Base-by-base conservation (phyloP, 2,888 invertebrate genomes). In the Amphiduros pacificus region DNA sequence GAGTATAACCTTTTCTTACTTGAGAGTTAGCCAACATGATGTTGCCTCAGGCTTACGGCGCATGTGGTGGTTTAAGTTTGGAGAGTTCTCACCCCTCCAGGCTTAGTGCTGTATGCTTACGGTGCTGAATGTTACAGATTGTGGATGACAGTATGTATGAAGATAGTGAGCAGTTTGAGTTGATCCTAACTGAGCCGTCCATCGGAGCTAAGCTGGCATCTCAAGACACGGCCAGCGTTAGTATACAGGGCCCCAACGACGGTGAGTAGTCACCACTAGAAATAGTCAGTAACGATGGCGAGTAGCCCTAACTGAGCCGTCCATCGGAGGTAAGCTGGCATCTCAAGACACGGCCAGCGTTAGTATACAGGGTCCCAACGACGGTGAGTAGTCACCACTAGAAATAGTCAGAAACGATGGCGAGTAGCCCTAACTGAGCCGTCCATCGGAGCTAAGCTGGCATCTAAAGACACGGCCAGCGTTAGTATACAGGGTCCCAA, bases 161-260 rank as follows among this genome's bases (percentile, higher is more conserved):
- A 64, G 65, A 65, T 3, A 71, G 73, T 26, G 83, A 83, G 66
- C 74, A 76, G 66, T 82, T 83, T 73, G 74, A 75, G 49, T 59
- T 82, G n/a, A 63, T 68, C 24, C 65, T 83, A n/a, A 68, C 74
- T 17, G 72, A 75, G 29, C 79, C 81, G 2, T 79, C 80, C 24
- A 64, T 71, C 17, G 73, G 74, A 32, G 74, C 77, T 5, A 65
- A 66, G n/a, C 64, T 82, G 24, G 78, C 79, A 14, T 68, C 71
- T n/a, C 55, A 71, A 20, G 67, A 68, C 27, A 73, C 70, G 62
- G 74, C 77, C n/a, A 71, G 69, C 14, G 76, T 82, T 14, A 71
- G 77, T 24, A 82, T 83, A 40, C 70, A 72, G 53, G 83, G 82
- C 26, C 81, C 82, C 28, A 82, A 82, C 73, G 82, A 82, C 76